Base-by-base conservation (phyloP, 2,113 vertebrate species). In the Python bivittatus region DNA sequence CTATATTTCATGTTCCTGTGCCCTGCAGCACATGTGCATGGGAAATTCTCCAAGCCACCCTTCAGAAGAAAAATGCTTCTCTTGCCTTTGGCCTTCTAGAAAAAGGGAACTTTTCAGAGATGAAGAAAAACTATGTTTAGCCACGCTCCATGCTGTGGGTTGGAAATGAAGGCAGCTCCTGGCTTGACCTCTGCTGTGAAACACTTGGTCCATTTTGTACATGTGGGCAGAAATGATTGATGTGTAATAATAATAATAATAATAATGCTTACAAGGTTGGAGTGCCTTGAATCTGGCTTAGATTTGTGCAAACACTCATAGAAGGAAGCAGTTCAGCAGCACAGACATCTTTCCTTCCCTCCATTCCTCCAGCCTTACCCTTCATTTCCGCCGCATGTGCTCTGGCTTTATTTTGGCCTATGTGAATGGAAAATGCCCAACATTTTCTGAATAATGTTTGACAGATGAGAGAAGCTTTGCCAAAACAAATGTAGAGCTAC, bases 401-500 rank as follows among this genome's bases (percentile, higher is more conserved):
- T 53, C 23, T 29, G 44, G 56, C 13, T 89, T 58, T 61, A 89
- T 61, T 86, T 84, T 92, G 91, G 91, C 72, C 48, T 25, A 38
- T 2, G 15, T 53, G 57, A 84, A 20, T 92, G 91, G 91, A 89
- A 92, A 92, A 29, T 89, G 91, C 87, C 87, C 56, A 12, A 27
- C 2, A 0, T 48, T 42, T 64, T 61, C 72, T 89, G 87, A 89
- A 89, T 85, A 92, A 89, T 84, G 72, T 44, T 92, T 92, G 87
- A 83, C 91, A 89, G 91, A 89, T 84, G 87, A 88, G 87, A 38
- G n/a, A 15, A 29, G 64, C 53, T 89, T 85, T 92, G 87, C 91
- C 91, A 92, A 92, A 84, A 57, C 56, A 92, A 89, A 92, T 79
- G 72, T 29, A 89, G n/a, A 64, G 13, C 29, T 84, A 88, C 56